Base-by-base conservation (phyloP, 1,140 invertebrate species). In the Microplitis mediator region DNA sequence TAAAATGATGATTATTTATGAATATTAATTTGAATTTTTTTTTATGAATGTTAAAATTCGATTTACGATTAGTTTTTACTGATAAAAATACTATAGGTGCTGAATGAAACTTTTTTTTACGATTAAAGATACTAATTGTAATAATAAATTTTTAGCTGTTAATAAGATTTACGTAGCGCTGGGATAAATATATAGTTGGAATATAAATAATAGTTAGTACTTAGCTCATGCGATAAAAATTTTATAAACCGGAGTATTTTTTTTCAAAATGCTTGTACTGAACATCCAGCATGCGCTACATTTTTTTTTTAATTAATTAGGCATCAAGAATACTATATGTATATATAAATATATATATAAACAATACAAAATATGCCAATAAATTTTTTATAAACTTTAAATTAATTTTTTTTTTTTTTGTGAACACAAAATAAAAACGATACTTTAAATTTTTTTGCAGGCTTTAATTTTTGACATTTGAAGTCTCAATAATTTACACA, bases 161-260 rank as follows among this genome's bases (percentile, higher is more conserved):
- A 72, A 72, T 66, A 8, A 72, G 50, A 66, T 66, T 58, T 60
- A 58, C 58, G 54, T 72, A 72, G 63, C 70, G n/a, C 62, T 72
- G 54, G 54, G 52, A 52, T 72, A 66, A 69, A 54, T 56, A 69
- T 56, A 52, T 52, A 69, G 35, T 45, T 65, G 34, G 50, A 50
- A 62, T 64, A 79, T 74, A 74, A 70, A 50, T 62, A 69, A 72
- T 74, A 75, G 81, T 86, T 85, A 86, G 81, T 82, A 81, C 81
- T 78, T 85, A 79, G 78, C 78, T 82, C 84, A 86, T 87, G 84
- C 84, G 73, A 85, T 80, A 81, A 79, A 79, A 65, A 50, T 39
- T 58, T 74, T 78, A 70, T 78, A 52, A 75, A 74, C 74, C 69
- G 75, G 71, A 76, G 76, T 79, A 79, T 23, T 23, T 23, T 23